Evolutionary conservation across 2,113 vertebrate species (phyloP).

Genomic region (Crotophaga sulcirostris): DNA sequence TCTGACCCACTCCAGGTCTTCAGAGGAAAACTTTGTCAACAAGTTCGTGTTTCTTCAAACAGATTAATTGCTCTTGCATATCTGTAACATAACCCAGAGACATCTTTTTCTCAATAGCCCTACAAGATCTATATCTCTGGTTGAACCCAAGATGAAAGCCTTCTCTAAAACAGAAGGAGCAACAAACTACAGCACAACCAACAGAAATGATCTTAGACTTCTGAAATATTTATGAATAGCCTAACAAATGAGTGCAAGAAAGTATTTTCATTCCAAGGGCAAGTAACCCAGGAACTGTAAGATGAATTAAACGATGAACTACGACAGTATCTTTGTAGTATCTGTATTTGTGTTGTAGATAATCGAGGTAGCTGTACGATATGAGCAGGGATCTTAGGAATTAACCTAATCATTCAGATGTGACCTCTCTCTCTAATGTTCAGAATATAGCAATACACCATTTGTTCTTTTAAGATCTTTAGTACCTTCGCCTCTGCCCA

Average conservation of each 20-base stretch:
- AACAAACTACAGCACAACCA: background rate
- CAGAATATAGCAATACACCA: conserved; percentile 29
- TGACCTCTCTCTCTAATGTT: background rate
- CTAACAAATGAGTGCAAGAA: background rate
- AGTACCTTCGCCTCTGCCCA: background rate
- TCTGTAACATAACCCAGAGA: background rate
- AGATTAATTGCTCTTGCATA: background rate
- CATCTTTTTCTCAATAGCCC: background rate
- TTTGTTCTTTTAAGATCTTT: conserved; percentile 3
- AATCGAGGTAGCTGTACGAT: background rate
- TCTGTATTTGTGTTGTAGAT: background rate
- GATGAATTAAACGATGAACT: conserved; percentile 9
- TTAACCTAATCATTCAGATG: conserved; percentile 31
- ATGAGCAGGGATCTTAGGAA: background rate
- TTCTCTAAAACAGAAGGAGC: background rate
- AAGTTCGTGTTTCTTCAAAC: background rate
- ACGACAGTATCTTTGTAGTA: background rate
- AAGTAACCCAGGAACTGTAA: background rate
- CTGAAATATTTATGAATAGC: background rate
- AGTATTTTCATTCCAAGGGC: background rate
- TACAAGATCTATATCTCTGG: background rate
- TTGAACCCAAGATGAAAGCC: background rate
- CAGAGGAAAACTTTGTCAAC: background rate
- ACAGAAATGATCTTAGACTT: background rate
- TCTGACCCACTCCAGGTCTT: background rate